Percentiles rank a stretch among this genome's conserved stretches.
These are phyloP conservation scores for Nycticebus coucang DNA, from an alignment of 2,113 vertebrate genomes.

Conservation along the genomic window DNA sequence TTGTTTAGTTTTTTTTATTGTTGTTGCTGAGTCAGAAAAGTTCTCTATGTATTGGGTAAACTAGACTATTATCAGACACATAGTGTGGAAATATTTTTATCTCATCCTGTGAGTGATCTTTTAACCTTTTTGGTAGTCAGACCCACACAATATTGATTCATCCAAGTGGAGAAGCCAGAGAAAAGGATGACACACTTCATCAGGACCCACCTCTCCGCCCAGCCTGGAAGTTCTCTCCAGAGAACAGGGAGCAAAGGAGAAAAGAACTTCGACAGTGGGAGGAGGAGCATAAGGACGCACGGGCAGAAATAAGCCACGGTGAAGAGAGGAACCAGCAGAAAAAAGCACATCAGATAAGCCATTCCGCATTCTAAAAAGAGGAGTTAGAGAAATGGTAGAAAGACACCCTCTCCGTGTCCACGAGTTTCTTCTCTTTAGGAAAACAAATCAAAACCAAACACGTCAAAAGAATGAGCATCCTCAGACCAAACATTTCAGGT, in stretches of 20 bases:
- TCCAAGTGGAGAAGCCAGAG: background rate
- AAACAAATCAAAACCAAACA: background rate
- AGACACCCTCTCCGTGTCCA: fast-evolving
- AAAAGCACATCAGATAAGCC: background rate
- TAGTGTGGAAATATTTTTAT: no score
- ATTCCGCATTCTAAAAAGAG: background rate
- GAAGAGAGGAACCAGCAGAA: background rate
- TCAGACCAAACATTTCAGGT: background rate
- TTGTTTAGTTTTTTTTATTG: no score
- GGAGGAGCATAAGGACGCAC: background rate
- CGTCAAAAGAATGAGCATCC: background rate
- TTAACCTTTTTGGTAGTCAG: no score
- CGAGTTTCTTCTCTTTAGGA: background rate
- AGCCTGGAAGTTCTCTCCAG: background rate
- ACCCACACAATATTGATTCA: background rate
- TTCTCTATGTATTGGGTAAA: no score
- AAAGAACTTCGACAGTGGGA: background rate
- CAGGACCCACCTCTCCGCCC: fast-evolving
- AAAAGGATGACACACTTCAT: background rate
- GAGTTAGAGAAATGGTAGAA: background rate
- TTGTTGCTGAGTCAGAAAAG: no score
- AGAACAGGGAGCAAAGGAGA: background rate
- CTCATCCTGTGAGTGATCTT: no score
- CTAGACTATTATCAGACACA: background rate
- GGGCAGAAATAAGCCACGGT: fast-evolving